These are phyloP conservation scores for Aricia agestis DNA, from an alignment of 1,140 invertebrate genomes.

Conservation along the genomic window DNA sequence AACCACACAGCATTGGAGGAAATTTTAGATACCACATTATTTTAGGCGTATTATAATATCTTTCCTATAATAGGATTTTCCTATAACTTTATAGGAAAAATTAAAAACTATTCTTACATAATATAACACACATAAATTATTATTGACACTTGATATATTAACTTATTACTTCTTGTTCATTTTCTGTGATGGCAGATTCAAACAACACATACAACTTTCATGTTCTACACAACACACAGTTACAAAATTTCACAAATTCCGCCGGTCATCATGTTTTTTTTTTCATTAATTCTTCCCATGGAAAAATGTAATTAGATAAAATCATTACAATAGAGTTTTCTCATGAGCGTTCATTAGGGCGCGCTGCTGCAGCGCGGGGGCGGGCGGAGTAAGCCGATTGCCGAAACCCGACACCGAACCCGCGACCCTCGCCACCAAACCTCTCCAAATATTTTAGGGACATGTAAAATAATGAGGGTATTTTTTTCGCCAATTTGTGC, in stretches of 20 bases:
- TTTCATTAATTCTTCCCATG: too few species aligned
- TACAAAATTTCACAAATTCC: too few species aligned
- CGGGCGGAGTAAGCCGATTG: slow-evolving; percentile 12
- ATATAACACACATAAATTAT: too few species aligned
- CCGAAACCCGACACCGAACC: slow-evolving; percentile 12
- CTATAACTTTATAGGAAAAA: too few species aligned
- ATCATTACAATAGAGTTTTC: not conserved
- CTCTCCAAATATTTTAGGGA: slow-evolving; percentile 17
- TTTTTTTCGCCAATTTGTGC: not conserved
- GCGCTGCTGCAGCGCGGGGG: not conserved
- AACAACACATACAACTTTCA: too few species aligned
- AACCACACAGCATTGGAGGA: not conserved
- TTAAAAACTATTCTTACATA: too few species aligned
- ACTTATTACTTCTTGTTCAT: too few species aligned
- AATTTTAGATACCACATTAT: not conserved
- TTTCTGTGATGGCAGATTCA: too few species aligned
- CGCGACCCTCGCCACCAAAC: slow-evolving; percentile 2
- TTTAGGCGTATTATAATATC: not conserved
- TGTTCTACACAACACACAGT: too few species aligned
- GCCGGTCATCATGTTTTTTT: too few species aligned
- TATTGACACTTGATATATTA: too few species aligned
- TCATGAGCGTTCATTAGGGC: slow-evolving; percentile 8
- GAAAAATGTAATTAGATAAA: not conserved
- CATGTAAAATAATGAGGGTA: slow-evolving; percentile 7
- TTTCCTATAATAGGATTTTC: too few species aligned